Conservation (phyloP, 2,888 invertebrate genomes). For the Notodonta dromedarius region DNA sequence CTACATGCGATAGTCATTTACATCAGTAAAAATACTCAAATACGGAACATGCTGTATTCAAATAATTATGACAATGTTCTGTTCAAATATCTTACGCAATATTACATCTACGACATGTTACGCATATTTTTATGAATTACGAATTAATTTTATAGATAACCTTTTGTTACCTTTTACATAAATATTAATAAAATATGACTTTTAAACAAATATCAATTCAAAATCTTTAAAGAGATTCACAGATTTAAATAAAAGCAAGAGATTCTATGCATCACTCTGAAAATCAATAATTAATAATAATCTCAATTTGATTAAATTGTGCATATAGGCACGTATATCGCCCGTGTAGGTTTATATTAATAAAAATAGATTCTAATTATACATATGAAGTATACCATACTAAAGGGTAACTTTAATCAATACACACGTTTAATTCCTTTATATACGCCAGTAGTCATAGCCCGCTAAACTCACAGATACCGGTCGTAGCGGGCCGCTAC, state of each 20-base stretch:
- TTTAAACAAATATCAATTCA: conserved; percentile 73
- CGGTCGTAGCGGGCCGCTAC: conserved; percentile 10
- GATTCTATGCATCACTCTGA: conserved; percentile 38
- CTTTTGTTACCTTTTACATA: conserved; percentile 56
- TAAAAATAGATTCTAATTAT: conserved; percentile 65
- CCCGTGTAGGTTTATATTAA: conserved; percentile 44
- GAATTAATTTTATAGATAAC: conserved; percentile 46
- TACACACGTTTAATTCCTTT: conserved; percentile 60
- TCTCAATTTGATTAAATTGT: conserved; percentile 17
- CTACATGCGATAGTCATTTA: no score
- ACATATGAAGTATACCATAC: conserved; percentile 51
- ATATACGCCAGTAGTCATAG: conserved; percentile 62
- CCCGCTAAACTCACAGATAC: conserved; percentile 41
- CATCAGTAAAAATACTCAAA: no score
- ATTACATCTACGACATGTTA: conserved; percentile 32
- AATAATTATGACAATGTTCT: conserved; percentile 18
- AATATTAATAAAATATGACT: conserved; percentile 75
- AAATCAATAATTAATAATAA: conserved; percentile 21
- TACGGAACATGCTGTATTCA: not conserved
- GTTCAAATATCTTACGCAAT: conserved; percentile 12
- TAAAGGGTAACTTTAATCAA: conserved; percentile 66
- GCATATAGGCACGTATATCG: conserved; percentile 14
- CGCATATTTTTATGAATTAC: conserved; percentile 39
- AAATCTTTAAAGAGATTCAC: conserved; percentile 47
- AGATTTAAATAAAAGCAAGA: conserved; percentile 46